Evolutionary conservation across 2,797 vertebrate genomes (phyloP).

Genomic region (Alosa sapidissima): DNA sequence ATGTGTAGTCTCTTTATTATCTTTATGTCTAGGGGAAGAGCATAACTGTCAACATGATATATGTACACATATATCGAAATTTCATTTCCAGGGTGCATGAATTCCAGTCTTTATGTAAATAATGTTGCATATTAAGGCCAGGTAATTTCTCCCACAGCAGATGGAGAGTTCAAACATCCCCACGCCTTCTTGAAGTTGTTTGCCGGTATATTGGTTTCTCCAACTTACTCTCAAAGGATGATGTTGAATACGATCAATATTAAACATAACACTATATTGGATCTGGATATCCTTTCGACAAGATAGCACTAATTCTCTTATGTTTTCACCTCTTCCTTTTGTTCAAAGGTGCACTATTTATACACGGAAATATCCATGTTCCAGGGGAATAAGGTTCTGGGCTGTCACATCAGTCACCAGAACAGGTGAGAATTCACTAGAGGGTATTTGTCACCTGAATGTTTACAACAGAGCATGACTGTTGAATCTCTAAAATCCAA

Average conservation of each 20-base stretch:
- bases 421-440: slow-evolving; percentile 22
- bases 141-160: slow-evolving; percentile 28
- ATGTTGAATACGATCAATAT: slow-evolving; percentile 28
- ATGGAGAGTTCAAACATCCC: background rate
- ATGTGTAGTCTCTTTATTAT: slow-evolving; percentile 29
- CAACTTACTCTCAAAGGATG: background rate
- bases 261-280: slow-evolving; percentile 51
- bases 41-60: slow-evolving; percentile 43
- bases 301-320: slow-evolving; percentile 37
- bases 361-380: slow-evolving; percentile 35
- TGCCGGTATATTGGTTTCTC: background rate
- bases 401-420: slow-evolving; percentile 4
- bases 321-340: slow-evolving; percentile 45
- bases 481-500: background rate
- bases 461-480: background rate
- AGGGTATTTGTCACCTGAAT: slow-evolving; percentile 35
- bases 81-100: slow-evolving; percentile 40
- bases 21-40: slow-evolving; percentile 32
- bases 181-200: background rate
- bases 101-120: slow-evolving; percentile 47
- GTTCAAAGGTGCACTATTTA: slow-evolving; percentile 42
- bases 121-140: slow-evolving; percentile 31
- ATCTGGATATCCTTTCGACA: slow-evolving; percentile 39
- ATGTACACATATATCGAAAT: slow-evolving; percentile 43
- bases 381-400: background rate